Base-by-base conservation (phyloP, 1,140 invertebrate genomes). In the Probaryconus sp. region DNA sequence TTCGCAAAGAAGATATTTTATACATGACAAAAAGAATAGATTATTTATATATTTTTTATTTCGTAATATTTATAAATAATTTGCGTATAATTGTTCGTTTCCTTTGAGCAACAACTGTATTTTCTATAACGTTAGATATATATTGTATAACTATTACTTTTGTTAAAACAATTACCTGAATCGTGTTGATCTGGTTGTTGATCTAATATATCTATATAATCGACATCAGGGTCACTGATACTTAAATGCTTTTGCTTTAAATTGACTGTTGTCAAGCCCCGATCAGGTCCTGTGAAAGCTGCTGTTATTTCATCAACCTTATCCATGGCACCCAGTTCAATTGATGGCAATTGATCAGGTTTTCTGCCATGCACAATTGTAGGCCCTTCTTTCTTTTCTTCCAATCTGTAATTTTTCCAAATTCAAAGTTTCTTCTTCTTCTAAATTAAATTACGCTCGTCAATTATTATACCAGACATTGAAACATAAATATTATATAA, bases 241-340 rank as follows among this genome's bases (percentile, higher is more conserved):
- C 91, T 91, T 38, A 93, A 85, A 83, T 92, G 92, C 55, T 90
- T 89, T 77, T 92, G 90, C 61, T 89, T 89, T 17, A 90, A 82
- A 83, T 92, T 92, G 3, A 95, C 93, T 9, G 92, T 91, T 1
- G 92, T 93, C 6, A 94, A 88, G 3, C 93, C 94, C 43, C 92
- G 93, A 64, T 93, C 91, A 1, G 94, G 94, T 1, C 94, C 94
- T 3, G 94, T 94, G 73, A 90, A 91, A 24, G 93, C 91, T 10
- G 92, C 90, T 18, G 91, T 85, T 28, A 94, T 89, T 26, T 88
- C 81, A 43, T 88, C 78, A 61, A 90, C 88, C 40, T 85, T 87
- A 24, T 87, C 83, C 83, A 91, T 89, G 74, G 84, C 48, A 1
- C 85, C 89, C 10, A 93, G 76, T 37, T 89, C 83, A 31, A 89